Evolutionary conservation across 2,113 vertebrate genomes (phyloP), one percentile per base, ranked within the genome.

Genomic region (Hystrix brachyura): DNA sequence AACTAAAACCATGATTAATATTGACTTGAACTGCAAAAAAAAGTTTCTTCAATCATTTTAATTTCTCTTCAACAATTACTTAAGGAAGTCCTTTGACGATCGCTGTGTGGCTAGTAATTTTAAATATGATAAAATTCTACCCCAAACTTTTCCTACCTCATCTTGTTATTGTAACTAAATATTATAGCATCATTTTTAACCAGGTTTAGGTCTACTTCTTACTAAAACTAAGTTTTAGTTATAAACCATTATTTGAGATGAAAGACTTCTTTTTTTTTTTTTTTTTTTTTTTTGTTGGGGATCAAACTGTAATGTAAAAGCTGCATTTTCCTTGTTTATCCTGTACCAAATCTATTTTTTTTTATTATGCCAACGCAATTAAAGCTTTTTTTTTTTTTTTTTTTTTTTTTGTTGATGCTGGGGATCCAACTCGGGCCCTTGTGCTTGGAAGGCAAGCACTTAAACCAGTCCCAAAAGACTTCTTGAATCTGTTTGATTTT

Each of bases 31-130:
- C 18, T 71, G 67, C 67, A 71, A 38, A 38, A 38, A 38, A 38
- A 38, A 38, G 38, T 38, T 38, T 38, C 38, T 38, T 67, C 51
- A 85, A 43, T 91, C 67, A 53, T 69, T 94, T 85, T 87, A 38
- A 82, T 72, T 96, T 95, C n/a, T 94, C 76, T 94, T 92, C 60
- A 78, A 8, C 85, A 87, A 91, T 85, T 83, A 89, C 64, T 87
- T 78, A 83, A 71, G 8, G 19, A 85, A 85, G 60, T 32, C 78
- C 51, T 86, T 76, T 96, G 86, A 92, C 86, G 79, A 78, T 51
- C 34, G n/a, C 60, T 86, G 11, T 65, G 59, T 89, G 87, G 59
- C 18, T 84, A 64, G 79, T 53, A 53, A 19, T 83, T 83, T 92
- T 78, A 89, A 93, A 53, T 69, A 59, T 18, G 59, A 64, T 65